A percentile compares a stretch with the other conserved stretches of the same genome.
Conservation (phyloP, 2,888 invertebrate species). For the Dynastes tityus region DNA sequence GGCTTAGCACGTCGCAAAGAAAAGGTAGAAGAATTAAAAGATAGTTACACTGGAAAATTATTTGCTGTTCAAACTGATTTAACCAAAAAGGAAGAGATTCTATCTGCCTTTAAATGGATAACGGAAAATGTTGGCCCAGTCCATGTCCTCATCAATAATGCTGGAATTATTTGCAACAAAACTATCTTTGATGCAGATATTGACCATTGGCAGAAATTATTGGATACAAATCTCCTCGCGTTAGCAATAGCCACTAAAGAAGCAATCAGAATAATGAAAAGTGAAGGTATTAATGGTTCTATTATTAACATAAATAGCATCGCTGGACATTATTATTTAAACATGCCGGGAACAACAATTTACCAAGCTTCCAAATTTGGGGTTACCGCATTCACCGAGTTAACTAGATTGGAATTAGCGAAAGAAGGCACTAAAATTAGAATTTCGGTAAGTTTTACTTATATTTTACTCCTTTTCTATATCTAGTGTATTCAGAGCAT, state of each 20-base stretch:
- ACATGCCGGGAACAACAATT: neutral
- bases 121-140: conserved; percentile 42
- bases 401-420: conserved; percentile 26
- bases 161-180: conserved; percentile 17
- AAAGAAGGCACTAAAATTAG: conserved; percentile 37
- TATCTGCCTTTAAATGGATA: conserved; percentile 35
- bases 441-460: conserved; percentile 30
- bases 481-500: conserved; percentile 71
- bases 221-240: conserved; percentile 40
- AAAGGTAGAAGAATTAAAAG: conserved; percentile 45
- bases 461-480: neutral
- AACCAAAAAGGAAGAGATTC: conserved; percentile 41
- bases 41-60: conserved; percentile 23
- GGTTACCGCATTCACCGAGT: conserved; percentile 35
- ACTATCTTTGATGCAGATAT: conserved; percentile 10
- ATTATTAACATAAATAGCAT: conserved; percentile 47
- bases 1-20: conserved; percentile 52
- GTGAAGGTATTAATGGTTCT: conserved; percentile 26
- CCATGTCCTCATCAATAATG: conserved; percentile 39
- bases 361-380: conserved; percentile 45
- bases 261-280: conserved; percentile 41
- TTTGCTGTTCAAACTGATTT: conserved; percentile 32
- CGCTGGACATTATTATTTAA: conserved; percentile 23
- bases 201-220: conserved; percentile 3
- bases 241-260: conserved; percentile 28